Conservation (phyloP, 2,113 vertebrate genomes). For the Synodontis membranacea region DNA sequence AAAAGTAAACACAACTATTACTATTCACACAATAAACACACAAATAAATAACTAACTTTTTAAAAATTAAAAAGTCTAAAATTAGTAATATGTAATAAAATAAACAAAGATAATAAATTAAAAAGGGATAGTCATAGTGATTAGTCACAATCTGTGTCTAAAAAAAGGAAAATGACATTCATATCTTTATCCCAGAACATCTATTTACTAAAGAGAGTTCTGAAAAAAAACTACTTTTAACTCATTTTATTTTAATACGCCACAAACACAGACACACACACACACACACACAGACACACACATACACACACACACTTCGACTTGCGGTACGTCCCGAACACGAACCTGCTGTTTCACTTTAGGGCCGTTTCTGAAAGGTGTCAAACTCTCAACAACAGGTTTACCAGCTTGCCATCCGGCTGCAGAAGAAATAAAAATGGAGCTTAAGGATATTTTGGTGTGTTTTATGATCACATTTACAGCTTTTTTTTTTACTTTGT, state of each 20-base stretch:
- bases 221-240: neutral
- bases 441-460: constrained; percentile 6
- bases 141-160: too few relatives aligned
- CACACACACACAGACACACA: neutral
- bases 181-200: neutral
- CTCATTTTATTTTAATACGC: too few relatives aligned
- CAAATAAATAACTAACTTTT: neutral
- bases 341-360: neutral
- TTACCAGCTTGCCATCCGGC: neutral
- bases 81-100: neutral
- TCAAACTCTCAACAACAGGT: neutral
- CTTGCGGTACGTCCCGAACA: neutral
- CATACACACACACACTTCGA: constrained; percentile 1
- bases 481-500: neutral
- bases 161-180: neutral
- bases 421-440: neutral
- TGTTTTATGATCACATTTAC: neutral
- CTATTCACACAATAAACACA: neutral
- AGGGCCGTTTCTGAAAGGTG: neutral
- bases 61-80: neutral
- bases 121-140: too few relatives aligned
- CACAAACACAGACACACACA: constrained; percentile 21
- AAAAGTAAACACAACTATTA: neutral
- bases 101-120: neutral
- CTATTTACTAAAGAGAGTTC: neutral